phyloP scores from a whole-genome alignment of 37 sponge, comb jelly and placozoan genomes.

The Eunapius fragilis region DNA sequence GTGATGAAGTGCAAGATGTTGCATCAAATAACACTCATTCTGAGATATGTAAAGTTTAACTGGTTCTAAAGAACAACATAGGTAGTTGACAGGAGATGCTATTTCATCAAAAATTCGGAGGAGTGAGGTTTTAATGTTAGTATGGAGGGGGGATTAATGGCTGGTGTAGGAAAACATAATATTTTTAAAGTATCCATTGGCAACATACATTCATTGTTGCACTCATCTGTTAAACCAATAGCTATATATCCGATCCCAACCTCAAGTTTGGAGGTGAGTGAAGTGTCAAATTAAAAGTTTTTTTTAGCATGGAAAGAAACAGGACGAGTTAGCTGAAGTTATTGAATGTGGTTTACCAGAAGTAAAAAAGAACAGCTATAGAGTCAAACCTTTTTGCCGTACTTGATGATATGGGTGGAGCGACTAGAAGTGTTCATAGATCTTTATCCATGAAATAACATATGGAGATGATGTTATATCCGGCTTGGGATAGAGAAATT shows the following conservation, averaged over 20 bases:
- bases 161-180: constrained; percentile 46
- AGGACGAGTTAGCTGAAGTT: constrained; percentile 28
- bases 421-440: constrained; percentile 32
- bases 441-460: constrained; percentile 35
- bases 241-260: constrained; percentile 35
- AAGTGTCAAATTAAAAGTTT: constrained; percentile 25
- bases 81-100: constrained; percentile 56
- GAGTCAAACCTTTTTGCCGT: constrained; percentile 48
- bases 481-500: constrained; percentile 26
- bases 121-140: constrained; percentile 57
- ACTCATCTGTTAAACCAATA: constrained; percentile 33
- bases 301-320: constrained; percentile 51
- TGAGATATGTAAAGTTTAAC: constrained; percentile 58
- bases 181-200: constrained; percentile 22
- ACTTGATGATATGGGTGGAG: constrained; percentile 55
- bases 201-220: not conserved
- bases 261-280: constrained; percentile 43
- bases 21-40: constrained; percentile 37
- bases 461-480: constrained; percentile 39
- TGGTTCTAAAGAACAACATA: constrained; percentile 40
- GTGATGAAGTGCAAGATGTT: constrained; percentile 22
- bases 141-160: constrained; percentile 74
- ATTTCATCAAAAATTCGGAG: constrained; percentile 44
- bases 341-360: constrained; percentile 27
- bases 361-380: constrained; percentile 28